Percentiles rank a stretch among this genome's conserved stretches.
Evolutionary conservation across 2,888 invertebrate species (phyloP).

Genomic region (Yponomeuta evonymella): DNA sequence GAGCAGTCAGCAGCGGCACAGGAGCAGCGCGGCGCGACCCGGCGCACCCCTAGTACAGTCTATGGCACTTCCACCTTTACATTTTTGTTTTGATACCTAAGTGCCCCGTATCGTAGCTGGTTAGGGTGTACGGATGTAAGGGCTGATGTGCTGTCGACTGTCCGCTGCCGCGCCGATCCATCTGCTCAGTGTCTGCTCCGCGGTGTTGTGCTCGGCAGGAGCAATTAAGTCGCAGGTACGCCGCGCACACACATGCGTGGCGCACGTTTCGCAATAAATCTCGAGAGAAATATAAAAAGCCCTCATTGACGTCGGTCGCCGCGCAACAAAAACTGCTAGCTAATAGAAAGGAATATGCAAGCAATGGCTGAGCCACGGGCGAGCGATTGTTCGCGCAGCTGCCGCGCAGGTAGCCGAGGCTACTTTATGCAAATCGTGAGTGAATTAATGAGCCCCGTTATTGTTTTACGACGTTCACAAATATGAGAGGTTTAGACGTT

Average conservation of each 20-base stretch:
- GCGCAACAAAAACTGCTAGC: conserved; percentile 36
- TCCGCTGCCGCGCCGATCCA: too few species aligned
- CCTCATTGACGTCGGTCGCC: conserved; percentile 37
- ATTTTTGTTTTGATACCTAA: background rate
- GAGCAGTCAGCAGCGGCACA: too few species aligned
- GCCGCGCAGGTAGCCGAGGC: conserved; percentile 26
- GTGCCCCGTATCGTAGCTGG: background rate
- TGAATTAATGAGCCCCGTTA: conserved; percentile 12
- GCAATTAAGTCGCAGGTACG: too few species aligned
- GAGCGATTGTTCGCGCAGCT: conserved; percentile 35
- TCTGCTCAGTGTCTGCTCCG: too few species aligned
- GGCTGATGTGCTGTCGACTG: background rate
- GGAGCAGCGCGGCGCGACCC: background rate
- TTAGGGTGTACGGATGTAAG: background rate
- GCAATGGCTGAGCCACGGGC: conserved; percentile 38
- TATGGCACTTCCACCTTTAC: background rate
- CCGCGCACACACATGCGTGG: conserved; percentile 12
- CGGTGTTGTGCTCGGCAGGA: too few species aligned
- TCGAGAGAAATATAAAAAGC: conserved; percentile 34
- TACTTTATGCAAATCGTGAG: conserved; percentile 36
- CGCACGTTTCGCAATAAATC: conserved; percentile 42
- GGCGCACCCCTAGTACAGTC: background rate
- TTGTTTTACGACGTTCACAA: conserved; percentile 14
- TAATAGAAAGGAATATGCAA: conserved; percentile 49
- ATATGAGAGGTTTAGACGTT: conserved; percentile 7